Base-by-base conservation (phyloP, 2,113 vertebrate species). In the Limanda limanda region DNA sequence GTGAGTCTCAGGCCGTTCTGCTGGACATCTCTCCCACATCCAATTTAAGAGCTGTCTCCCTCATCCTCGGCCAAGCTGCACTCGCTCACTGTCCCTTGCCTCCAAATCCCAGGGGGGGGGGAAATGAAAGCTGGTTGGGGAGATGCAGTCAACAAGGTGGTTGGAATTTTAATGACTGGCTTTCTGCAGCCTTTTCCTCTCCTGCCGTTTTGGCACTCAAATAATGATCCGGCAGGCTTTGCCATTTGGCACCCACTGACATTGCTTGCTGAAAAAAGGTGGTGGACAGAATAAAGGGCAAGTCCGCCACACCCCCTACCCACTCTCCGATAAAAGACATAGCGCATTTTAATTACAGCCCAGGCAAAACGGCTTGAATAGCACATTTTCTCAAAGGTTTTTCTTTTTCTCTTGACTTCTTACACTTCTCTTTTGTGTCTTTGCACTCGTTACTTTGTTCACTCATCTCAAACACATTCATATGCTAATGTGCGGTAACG, bases 101-200 rank as follows among this genome's bases (percentile, higher is more conserved):
- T 81, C 75, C 80, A 79, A 74, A 69, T 68, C 52, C 1, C 54
- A 66, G 63, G 71, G 72, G 68, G 63, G 71, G 72, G 70, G 82
- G 77, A 88, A 86, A 75, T 62, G 56, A 79, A 81, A 79, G 78
- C 81, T 76, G 77, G 78, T 87, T 79, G 71, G 78, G 79, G 76
- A 87, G 85, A 88, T 84, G 73, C 85, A 86, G 78, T 80, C 84
- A 90, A 88, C 83, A 92, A 91, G 83, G 83, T 89, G 89, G 78
- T 71, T 82, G 86, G 92, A 93, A 90, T 92, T 89, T 91, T 91
- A 92, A 93, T 94, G 82, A 91, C 72, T 35, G 61, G 69, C 76
- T 86, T 84, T 86, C 83, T 88, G 76, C 84, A 86, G 87, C 85
- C 87, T 88, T 86, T 86, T 86, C 74, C 85, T 93, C 86, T 84